Base-by-base conservation (phyloP, 2,113 vertebrate species). In the Tauraco erythrolophus region DNA sequence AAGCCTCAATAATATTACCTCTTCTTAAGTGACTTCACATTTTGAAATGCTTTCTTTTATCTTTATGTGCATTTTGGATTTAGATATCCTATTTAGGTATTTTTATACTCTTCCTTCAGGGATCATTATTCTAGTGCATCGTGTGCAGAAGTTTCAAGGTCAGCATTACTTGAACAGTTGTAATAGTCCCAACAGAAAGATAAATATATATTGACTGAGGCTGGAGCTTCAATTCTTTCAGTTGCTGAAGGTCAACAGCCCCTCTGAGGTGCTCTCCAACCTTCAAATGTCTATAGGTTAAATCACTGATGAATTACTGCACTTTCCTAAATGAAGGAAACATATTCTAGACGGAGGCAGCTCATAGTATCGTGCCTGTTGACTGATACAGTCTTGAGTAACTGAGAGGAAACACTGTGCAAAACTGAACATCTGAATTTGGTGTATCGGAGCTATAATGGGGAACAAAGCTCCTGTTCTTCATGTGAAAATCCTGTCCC, bases 121-220 rank as follows among this genome's bases (percentile, higher is more conserved):
- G 96, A 98, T 96, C 92, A 66, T 98, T 98, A 98, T 98, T 98
- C 75, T 90, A 72, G 58, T 97, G 96, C 96, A 98, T 98, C 82
- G 69, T 98, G 89, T 89, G 80, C 95, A 94, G 90, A 98, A 98
- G 92, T 98, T 98, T 98, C 98, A 98, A 98, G 98, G 98, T 98
- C 97, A 98, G 96, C 96, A 98, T 97, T 98, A 97, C 96, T 98
- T 97, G 92, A 89, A 95, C 96, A 97, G 93, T 98, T 97, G 95
- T 98, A 98, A 98, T 98, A 98, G 96, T 98, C 97, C 98, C 98
- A 93, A 97, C 97, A 98, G 97, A 98, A 98, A 98, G 93, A 98
- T 98, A 98, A 98, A 98, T 98, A 98, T 98, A 98, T 98, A 98
- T 98, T 98, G 97, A 98, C 98, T 98, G 56, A 98, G 92, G 91